Evolutionary conservation across 2,888 invertebrate genomes (phyloP).

Genomic region (Tipula unca): DNA sequence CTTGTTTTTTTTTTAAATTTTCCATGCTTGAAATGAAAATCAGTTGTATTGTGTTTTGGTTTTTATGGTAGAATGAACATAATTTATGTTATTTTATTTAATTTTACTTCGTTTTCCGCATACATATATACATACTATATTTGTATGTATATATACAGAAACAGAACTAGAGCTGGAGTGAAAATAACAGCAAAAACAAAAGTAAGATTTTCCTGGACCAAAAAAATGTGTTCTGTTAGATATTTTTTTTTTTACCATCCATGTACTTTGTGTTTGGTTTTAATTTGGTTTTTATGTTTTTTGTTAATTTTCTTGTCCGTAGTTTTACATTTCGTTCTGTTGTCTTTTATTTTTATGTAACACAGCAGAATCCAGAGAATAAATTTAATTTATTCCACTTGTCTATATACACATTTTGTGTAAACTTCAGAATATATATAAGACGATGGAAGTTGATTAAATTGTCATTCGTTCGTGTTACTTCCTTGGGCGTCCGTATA

Average conservation of each 20-base stretch:
- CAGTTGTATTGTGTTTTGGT: constrained; percentile 1
- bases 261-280: background rate
- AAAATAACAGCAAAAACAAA: background rate
- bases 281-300: background rate
- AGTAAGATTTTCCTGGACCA: background rate
- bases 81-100: background rate
- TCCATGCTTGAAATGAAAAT: background rate
- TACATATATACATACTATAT: background rate
- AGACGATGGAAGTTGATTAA: background rate
- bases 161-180: background rate
- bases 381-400: background rate
- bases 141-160: background rate
- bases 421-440: background rate
- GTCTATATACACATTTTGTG: background rate
- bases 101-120: background rate
- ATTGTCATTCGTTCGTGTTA: background rate
- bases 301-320: background rate
- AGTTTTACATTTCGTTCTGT: background rate
- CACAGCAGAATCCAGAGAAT: background rate
- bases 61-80: background rate
- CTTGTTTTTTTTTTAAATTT: background rate
- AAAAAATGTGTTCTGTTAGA: background rate
- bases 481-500: background rate
- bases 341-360: background rate
- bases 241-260: background rate